These are phyloP conservation scores for Empidonax traillii DNA, from an alignment of 2,113 vertebrate genomes.

Conservation along the genomic window DNA sequence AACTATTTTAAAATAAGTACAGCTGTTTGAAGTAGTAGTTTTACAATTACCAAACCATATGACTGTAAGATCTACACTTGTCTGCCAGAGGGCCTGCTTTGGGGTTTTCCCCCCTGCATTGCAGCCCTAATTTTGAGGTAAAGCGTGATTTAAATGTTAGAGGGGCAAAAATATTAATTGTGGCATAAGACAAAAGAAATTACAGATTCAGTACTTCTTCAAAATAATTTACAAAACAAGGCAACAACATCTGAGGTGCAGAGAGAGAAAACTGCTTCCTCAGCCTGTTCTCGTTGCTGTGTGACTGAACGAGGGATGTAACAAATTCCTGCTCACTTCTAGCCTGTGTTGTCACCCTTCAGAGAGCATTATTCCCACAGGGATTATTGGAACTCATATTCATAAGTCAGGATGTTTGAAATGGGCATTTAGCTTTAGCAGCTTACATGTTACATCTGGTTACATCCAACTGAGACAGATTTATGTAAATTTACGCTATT, in stretches of 20 bases:
- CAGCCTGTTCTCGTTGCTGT: neutral
- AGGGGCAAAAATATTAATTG: neutral
- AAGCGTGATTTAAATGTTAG: neutral
- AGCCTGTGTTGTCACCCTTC: neutral
- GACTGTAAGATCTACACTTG: accelerated
- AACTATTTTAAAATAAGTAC: neutral
- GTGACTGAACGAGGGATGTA: neutral
- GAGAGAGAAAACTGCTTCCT: neutral
- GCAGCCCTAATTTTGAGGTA: neutral
- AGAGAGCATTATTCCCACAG: neutral
- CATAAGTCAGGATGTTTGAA: neutral
- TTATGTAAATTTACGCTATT: neutral
- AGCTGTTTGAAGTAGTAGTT: neutral
- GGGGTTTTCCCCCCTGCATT: accelerated
- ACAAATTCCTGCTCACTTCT: neutral
- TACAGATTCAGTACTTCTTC: neutral
- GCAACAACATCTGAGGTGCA: neutral
- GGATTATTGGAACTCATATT: neutral
- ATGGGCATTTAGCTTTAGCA: neutral
- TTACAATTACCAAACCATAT: neutral
- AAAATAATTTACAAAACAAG: neutral
- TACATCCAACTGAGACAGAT: neutral
- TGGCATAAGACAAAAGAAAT: neutral
- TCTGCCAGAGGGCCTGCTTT: neutral
- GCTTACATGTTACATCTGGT: neutral